Base-by-base conservation (phyloP, 2,113 vertebrate genomes). In the Rhabdomys dilectus region DNA sequence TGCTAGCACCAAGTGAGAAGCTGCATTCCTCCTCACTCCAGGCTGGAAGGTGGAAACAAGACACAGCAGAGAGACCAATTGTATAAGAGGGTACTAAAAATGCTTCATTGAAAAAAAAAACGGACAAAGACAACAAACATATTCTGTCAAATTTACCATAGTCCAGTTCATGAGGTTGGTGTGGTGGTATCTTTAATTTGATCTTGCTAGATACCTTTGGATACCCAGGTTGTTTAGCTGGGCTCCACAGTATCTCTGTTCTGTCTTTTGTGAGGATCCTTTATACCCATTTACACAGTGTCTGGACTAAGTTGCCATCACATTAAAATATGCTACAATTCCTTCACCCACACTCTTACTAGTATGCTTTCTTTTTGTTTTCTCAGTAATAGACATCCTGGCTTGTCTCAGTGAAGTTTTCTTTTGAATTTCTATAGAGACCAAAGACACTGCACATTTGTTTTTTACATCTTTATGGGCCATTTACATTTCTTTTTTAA, bases 21-120 rank as follows among this genome's bases (percentile, higher is more conserved):
- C 15, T 88, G 26, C 12, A 1, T 60, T 5, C 39, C 34, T 4
- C 3, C 9, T 68, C 31, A 58, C 26, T 39, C 17, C 62, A 22
- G 39, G 39, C 22, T 34, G n/a, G 17, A 45, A 60, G 62, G 31
- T 4, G 31, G 16, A 68, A 1, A 7, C 17, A 53, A 68, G 13
- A 26, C 17, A 16, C 15, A 9, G 21, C 5, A 15, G 15, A 56
- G 26, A 36, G 6, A 31, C 22, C n/a, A 4, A 10, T 2, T 36
- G 26, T 51, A 3, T 0, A 31, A 29, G 26, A 70, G 31, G 39
- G 1, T 4, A 3, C 7, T 68, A 36, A 53, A 12, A 4, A 3
- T 42, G n/a, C 45, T 56, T 68, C 75, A 9, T 62, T 15, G 31
- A 31, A 66, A 11, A 51, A 66, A 11, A 51, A 22, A 36, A n/a